Base-by-base conservation (phyloP, 2,888 invertebrate genomes). In the Drosophila incognita region DNA sequence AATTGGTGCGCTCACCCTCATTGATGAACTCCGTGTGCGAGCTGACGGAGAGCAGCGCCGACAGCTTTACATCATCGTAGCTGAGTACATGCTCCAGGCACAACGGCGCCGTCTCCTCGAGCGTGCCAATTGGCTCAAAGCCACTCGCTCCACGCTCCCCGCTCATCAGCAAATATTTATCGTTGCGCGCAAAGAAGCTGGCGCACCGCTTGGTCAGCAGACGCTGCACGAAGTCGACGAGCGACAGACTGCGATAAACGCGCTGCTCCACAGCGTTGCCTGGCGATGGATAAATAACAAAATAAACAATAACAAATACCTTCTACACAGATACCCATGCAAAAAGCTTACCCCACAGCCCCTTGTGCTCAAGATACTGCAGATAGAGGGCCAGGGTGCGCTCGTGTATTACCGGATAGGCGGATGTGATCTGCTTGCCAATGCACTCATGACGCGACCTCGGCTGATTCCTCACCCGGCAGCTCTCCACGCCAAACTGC, bases 371-470 rank as follows among this genome's bases (percentile, higher is more conserved):
- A 59, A 96, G 93, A 91, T 96, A 96, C 69, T 94, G 94, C 8
- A 95, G 94, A 90, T 95, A 95, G 4, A 96, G 92, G 2, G 94
- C 92, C 4, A 96, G 75, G 11, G 95, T 95, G 58, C 95, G 94
- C 87, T 96, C 96, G 79, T 96, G 96, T 73, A 96, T 93, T 3
- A 96, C 75, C 0, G 96, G 96, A 90, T 96, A 96, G 0, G 94
- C 95, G 0, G 96, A 95, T 1, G 93, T 93, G 11, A 92, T 90
- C 79, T 93, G 92, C 54, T 90, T 56, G 36, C 86, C 76, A 56
- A 93, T 92, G 21, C 62, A 11, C 0, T 57, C 67, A 67, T 87
- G 77, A 2, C 91, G 89, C 15, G 74, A 72, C 61, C 74, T 71
- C 0, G 91, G 90, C 57, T 93, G 93, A 7, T 82, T 85, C 5